These are phyloP conservation scores for Calidris pygmaea DNA, from an alignment of 2,113 vertebrate genomes.

Conservation along the genomic window DNA sequence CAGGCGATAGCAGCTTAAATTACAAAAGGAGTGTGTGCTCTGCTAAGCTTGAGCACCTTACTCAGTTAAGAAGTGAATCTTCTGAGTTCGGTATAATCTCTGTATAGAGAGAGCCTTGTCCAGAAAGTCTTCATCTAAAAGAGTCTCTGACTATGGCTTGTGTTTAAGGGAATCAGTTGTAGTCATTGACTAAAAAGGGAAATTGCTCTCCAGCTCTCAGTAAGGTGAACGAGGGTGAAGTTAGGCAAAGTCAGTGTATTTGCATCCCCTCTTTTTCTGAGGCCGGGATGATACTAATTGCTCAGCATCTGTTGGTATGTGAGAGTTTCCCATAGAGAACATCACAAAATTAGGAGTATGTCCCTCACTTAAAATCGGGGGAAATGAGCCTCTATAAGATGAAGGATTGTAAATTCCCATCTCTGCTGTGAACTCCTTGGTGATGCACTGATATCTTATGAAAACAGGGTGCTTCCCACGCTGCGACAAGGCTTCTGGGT, in stretches of 20 bases:
- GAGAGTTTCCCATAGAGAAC: background rate
- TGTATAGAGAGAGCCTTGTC: background rate
- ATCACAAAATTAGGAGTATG: fast-evolving
- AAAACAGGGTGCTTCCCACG: constrained; percentile 77
- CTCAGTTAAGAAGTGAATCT: background rate
- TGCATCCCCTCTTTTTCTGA: background rate
- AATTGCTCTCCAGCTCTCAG: background rate
- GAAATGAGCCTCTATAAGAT: background rate
- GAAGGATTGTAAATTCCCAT: fast-evolving
- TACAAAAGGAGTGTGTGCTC: too few relatives aligned
- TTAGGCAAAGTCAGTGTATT: too few relatives aligned
- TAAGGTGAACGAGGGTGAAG: background rate
- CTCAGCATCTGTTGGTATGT: background rate
- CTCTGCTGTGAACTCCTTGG: background rate
- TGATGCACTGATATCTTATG: background rate
- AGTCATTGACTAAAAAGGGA: background rate
- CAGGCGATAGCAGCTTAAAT: background rate
- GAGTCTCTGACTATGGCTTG: too few relatives aligned
- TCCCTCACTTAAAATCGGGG: background rate
- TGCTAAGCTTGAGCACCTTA: background rate
- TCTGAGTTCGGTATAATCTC: background rate
- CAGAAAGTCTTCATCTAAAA: background rate
- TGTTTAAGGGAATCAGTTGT: background rate
- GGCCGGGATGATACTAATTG: fast-evolving
- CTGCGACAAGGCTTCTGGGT: constrained; percentile 72